Conservation (phyloP, 2,888 invertebrate species). For the Orthosia gothica region DNA sequence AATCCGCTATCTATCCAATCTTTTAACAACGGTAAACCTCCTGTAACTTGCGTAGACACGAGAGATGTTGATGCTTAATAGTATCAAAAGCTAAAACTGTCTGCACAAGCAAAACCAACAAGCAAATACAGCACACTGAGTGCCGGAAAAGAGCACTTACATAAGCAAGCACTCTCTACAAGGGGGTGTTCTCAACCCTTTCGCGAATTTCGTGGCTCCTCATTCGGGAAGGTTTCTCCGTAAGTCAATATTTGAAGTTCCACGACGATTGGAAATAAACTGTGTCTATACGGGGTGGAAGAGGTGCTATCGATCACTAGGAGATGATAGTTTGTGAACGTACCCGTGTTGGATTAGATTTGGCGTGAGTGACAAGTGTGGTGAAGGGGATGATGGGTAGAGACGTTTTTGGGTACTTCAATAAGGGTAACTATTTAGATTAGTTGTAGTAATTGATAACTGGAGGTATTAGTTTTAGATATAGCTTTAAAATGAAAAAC, state of each 20-base stretch:
- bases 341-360: slow-evolving; percentile 42
- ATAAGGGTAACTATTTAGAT: not conserved
- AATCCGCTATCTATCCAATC: not conserved
- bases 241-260: slow-evolving; percentile 78
- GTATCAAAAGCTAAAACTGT: slow-evolving; percentile 1
- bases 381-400: not conserved
- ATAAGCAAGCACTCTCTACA: slow-evolving; percentile 50
- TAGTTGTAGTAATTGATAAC: not conserved
- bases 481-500: too few species aligned
- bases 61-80: not conserved
- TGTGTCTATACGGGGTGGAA: slow-evolving; percentile 60
- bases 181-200: slow-evolving; percentile 44
- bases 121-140: slow-evolving; percentile 50
- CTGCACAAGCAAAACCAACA: slow-evolving; percentile 29
- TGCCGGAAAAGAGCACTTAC: slow-evolving; percentile 63
- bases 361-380: slow-evolving; percentile 46
- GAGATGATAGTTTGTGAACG: slow-evolving; percentile 52
- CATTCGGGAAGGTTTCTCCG: slow-evolving; percentile 67
- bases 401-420: not conserved
- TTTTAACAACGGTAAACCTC: too few species aligned
- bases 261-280: slow-evolving; percentile 74
- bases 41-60: not conserved
- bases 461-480: not conserved
- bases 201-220: slow-evolving; percentile 58
- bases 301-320: slow-evolving; percentile 71